phyloP scores from a whole-genome alignment of 2,113 vertebrate species.

The Lepus timidus region DNA sequence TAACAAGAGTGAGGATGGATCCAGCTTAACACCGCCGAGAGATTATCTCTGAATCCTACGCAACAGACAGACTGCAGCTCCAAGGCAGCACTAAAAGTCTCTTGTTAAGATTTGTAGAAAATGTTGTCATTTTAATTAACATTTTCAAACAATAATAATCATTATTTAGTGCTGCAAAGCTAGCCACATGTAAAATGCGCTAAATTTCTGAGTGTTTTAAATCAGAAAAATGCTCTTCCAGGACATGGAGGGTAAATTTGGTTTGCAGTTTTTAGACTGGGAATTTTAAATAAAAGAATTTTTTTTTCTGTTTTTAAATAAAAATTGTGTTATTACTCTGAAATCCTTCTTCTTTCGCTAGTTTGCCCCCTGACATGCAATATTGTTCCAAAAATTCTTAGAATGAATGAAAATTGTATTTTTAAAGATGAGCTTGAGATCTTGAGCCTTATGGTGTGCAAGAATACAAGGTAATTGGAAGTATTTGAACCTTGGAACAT shows the following conservation, averaged over 20 bases:
- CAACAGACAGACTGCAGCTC: constrained; percentile 66
- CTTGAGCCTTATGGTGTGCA: constrained; percentile 58
- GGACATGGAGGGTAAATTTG: constrained; percentile 63
- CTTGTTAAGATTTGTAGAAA: constrained; percentile 70
- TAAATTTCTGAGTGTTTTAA: constrained; percentile 74
- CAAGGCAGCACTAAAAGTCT: constrained; percentile 61
- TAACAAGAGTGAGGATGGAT: constrained; percentile 73
- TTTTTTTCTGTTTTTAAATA: constrained; percentile 35
- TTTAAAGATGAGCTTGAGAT: constrained; percentile 76
- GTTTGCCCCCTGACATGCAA: constrained; percentile 73
- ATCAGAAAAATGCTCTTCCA: constrained; percentile 64
- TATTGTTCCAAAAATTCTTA: constrained; percentile 67
- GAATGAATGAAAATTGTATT: constrained; percentile 73
- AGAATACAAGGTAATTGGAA: constrained; percentile 70
- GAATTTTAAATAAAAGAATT: constrained; percentile 58
- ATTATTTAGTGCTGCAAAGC: constrained; percentile 68
- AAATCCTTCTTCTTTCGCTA: constrained; percentile 74
- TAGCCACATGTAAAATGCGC: constrained; percentile 59
- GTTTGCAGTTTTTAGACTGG: constrained; percentile 41
- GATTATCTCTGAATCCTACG: constrained; percentile 79
- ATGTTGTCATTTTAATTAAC: constrained; percentile 80
- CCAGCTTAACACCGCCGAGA: constrained; percentile 73
- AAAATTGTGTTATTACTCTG: constrained; percentile 46
- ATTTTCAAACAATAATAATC: constrained; percentile 78
- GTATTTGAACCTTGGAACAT: constrained; percentile 65